These are phyloP conservation scores for Osmerus mordax DNA, from an alignment of 2,113 vertebrate genomes.

Conservation along the genomic window DNA sequence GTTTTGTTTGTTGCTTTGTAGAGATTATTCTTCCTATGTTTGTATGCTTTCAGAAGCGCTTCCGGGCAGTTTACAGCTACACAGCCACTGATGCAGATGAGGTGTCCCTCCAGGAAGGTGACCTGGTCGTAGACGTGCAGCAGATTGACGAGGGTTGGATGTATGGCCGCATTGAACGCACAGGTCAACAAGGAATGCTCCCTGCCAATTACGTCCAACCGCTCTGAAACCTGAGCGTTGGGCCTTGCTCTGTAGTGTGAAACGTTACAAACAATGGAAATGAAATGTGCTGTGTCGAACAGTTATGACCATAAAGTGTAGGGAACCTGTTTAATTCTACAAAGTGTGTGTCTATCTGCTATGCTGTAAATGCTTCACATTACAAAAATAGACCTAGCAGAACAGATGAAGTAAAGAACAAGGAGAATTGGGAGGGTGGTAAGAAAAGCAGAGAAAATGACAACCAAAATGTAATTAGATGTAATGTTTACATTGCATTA, in stretches of 20 bases:
- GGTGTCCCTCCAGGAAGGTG: constrained; percentile 89
- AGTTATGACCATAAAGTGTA: no score
- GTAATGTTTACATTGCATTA: no score
- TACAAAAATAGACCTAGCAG: no score
- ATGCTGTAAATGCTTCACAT: no score
- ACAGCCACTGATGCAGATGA: constrained; percentile 86
- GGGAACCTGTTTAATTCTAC: no score
- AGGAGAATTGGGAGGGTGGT: no score
- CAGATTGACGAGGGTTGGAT: constrained; percentile 94
- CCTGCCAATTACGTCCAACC: constrained; percentile 92
- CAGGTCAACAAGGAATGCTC: constrained; percentile 90
- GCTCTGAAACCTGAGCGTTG: constrained; percentile 61
- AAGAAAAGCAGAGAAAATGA: no score
- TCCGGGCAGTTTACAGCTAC: constrained; percentile 89
- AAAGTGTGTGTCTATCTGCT: no score
- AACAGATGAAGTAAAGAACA: no score
- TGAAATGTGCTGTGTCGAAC: no score
- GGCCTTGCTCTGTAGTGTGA: background rate
- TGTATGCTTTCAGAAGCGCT: constrained; percentile 77
- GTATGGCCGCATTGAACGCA: constrained; percentile 94
- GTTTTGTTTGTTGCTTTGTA: background rate
- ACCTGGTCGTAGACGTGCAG: constrained; percentile 89
- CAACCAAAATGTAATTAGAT: no score
- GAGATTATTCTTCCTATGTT: background rate
- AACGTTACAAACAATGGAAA: background rate